Conservation (phyloP, 1,140 invertebrate species). For the Drosophila miranda region DNA sequence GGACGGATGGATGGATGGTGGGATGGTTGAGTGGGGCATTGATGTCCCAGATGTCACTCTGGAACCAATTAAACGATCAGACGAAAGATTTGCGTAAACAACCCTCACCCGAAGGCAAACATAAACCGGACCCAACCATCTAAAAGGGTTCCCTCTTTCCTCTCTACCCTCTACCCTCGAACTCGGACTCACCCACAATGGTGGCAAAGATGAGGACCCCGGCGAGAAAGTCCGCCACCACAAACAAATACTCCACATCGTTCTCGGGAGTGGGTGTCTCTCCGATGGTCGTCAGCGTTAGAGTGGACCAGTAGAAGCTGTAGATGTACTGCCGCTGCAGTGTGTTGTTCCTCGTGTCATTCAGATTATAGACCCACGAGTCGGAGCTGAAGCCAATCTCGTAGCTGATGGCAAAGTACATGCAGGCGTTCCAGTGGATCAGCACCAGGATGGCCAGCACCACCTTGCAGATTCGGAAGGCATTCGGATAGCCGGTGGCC, state of each 20-base stretch:
- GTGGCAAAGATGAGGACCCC: conserved; percentile 95
- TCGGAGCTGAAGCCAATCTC: conserved; percentile 95
- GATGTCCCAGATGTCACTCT: conserved; percentile 78
- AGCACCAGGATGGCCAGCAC: conserved; percentile 95
- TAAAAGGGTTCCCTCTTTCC: conserved; percentile 10
- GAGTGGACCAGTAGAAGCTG: conserved; percentile 98
- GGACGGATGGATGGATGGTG: conserved; percentile 25
- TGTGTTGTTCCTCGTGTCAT: conserved; percentile 86
- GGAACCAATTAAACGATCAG: conserved; percentile 81
- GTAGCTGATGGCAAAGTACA: conserved; percentile 96
- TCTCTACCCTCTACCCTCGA: not conserved
- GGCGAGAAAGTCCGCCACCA: conserved; percentile 93
- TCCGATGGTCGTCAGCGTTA: conserved; percentile 97
- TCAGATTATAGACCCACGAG: conserved; percentile 92
- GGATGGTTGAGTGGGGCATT: conserved; percentile 26
- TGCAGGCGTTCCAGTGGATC: conserved; percentile 98
- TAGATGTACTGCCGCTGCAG: conserved; percentile 93
- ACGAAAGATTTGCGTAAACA: conserved; percentile 77
- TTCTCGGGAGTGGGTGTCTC: conserved; percentile 93
- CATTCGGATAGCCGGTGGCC: conserved; percentile 95
- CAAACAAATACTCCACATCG: conserved; percentile 93
- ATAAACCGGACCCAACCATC: conserved; percentile 7
- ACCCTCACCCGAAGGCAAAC: conserved; percentile 46
- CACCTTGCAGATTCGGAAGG: conserved; percentile 92
- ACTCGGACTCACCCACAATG: conserved; percentile 91